phyloP scores from a whole-genome alignment of 2,797 vertebrate species.

The Leucoraja ocellata region DNA sequence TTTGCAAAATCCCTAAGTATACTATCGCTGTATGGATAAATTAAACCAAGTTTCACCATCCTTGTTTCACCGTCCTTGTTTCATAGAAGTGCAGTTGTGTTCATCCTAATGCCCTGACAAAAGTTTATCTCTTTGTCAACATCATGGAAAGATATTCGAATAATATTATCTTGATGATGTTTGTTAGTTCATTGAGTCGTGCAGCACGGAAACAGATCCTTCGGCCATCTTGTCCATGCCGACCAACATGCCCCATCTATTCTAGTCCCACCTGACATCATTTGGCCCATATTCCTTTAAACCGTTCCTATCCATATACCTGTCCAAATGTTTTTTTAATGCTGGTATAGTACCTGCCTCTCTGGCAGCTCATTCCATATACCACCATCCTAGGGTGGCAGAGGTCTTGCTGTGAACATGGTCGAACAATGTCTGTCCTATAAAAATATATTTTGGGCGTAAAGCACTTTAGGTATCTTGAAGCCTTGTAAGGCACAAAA shows the following conservation, averaged over 20 bases:
- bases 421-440: background rate
- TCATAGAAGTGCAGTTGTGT: background rate
- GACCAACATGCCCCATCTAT: no score
- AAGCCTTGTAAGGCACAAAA: background rate
- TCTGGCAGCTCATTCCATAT: no score
- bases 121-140: background rate
- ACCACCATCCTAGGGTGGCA: no score
- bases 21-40: background rate
- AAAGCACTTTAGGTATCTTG: background rate
- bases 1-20: background rate
- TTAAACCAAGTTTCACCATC: background rate
- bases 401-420: background rate
- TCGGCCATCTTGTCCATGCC: no score
- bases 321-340: no score
- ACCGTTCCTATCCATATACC: no score
- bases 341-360: no score
- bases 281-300: no score
- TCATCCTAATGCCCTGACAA: background rate
- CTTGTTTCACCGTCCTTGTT: background rate
- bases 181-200: no score
- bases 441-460: background rate
- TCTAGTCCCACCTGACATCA: no score
- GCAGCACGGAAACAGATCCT: no score
- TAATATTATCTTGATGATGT: no score
- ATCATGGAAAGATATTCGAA: background rate